Conservation (phyloP, 2,797 vertebrate species). For the Gallirallus australis region DNA sequence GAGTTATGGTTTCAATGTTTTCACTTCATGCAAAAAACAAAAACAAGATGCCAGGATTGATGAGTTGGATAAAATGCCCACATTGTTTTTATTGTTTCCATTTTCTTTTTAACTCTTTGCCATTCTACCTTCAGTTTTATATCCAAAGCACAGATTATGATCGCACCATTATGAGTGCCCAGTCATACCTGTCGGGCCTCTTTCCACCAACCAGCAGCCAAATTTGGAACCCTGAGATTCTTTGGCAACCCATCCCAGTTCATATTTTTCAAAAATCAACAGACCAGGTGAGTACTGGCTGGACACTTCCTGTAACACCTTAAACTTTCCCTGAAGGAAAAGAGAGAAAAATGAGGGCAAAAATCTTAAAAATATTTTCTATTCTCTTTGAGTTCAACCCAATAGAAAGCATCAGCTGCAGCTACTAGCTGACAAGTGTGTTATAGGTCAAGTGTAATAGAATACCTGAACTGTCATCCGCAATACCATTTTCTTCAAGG, state of each 20-base stretch:
- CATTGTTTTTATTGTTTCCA: not conserved
- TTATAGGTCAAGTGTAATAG: not conserved
- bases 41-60: not conserved
- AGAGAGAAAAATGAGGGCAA: accelerated
- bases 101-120: not conserved
- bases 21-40: not conserved
- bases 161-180: conserved; percentile 83
- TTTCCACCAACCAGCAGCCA: conserved; percentile 74
- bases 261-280: conserved; percentile 70
- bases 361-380: not conserved
- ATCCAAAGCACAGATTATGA: conserved; percentile 80
- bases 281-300: conserved; percentile 72
- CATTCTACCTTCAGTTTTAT: conserved; percentile 74
- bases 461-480: not conserved
- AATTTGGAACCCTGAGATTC: conserved; percentile 77
- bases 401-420: not conserved
- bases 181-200: conserved; percentile 79
- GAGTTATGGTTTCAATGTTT: not conserved
- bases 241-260: conserved; percentile 83
- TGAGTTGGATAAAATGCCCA: not conserved
- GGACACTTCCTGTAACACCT: not conserved
- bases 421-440: not conserved
- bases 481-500: not conserved
- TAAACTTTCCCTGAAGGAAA: not conserved
- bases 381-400: not conserved